Base-by-base conservation (phyloP, 2,888 invertebrate species). In the Pseudanteris insignis region DNA sequence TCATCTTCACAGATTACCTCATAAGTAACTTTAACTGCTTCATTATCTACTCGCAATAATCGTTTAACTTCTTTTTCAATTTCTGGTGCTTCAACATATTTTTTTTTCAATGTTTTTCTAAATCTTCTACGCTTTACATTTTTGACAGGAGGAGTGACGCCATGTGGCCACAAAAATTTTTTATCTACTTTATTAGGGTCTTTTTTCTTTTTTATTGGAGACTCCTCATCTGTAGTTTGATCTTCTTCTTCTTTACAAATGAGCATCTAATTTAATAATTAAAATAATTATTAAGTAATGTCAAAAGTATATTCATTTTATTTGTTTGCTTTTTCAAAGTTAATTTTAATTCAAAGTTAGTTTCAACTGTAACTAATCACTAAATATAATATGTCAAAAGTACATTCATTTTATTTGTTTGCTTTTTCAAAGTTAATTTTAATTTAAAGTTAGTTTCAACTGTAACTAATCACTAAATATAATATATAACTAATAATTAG, bases 61-160 rank as follows among this genome's bases (percentile, higher is more conserved):
- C 96, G 84, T 77, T 96, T 96, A 0, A 99, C 94, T 83, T 99
- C 98, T 78, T 96, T 96, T 76, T 99, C 98, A 65, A 97, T 95
- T 83, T 98, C 97, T 0, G 97, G 96, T 13, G 95, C 94, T 81
- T 97, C 97, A 1, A 94, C 93, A 81, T 92, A 94, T 81, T 98
- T 99, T 80, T 99, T 99, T 77, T 94, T 94, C 15, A 97, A 79
- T 0, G 96, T 96, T 82, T 96, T 96, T 24, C 97, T 86, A 74
- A 97, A 97, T 53, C 97, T 85, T 47, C 96, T 85, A 68, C 92
- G 92, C 6, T 97, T 85, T 2, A 96, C 93, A 82, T 98, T 98
- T 80, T 98, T 99, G 53, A 96, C 84, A 0, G 98, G 96, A 0
- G 96, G 95, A 2, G 97, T 95, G 33, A 99, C 83, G 24, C 99